Percentiles rank a stretch among this genome's conserved stretches.
Conservation (phyloP, 2,797 vertebrate genomes). For the Cyprinella venusta region DNA sequence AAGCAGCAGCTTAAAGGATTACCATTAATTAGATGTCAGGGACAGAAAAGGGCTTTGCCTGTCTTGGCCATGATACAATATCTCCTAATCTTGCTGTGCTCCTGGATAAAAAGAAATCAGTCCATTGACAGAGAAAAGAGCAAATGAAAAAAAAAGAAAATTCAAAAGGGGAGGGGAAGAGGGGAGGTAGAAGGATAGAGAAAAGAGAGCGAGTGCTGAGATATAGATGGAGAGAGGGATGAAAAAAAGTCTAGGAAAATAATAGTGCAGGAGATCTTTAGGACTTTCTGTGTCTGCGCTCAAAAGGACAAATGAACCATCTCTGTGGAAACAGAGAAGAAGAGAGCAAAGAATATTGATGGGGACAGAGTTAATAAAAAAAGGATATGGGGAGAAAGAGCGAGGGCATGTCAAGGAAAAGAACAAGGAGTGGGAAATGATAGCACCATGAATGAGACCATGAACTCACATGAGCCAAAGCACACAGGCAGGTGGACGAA, state of each 20-base stretch:
- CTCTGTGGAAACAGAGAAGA: slow-evolving; percentile 66
- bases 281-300: slow-evolving; percentile 48
- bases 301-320: slow-evolving; percentile 72
- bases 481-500: slow-evolving; percentile 29
- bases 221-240: slow-evolving; percentile 62
- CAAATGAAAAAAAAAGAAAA: slow-evolving; percentile 70
- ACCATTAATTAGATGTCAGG: slow-evolving; percentile 88
- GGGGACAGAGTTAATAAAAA: slow-evolving; percentile 68
- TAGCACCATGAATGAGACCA: slow-evolving; percentile 47
- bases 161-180: slow-evolving; percentile 45
- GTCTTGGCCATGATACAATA: slow-evolving; percentile 86
- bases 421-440: slow-evolving; percentile 31
- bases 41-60: slow-evolving; percentile 83
- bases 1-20: slow-evolving; percentile 89
- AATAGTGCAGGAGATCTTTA: slow-evolving; percentile 70
- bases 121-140: slow-evolving; percentile 79
- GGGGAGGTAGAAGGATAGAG: slow-evolving; percentile 61
- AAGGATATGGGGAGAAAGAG: slow-evolving; percentile 64
- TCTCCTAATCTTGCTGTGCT: slow-evolving; percentile 84
- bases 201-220: slow-evolving; percentile 69
- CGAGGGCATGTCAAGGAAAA: slow-evolving; percentile 60
- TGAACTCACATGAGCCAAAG: slow-evolving; percentile 14
- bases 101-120: slow-evolving; percentile 85
- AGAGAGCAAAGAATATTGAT: slow-evolving; percentile 69
- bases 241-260: slow-evolving; percentile 58